Evolutionary conservation across 2,888 invertebrate genomes (phyloP).

Genomic region (Beris morrisii): DNA sequence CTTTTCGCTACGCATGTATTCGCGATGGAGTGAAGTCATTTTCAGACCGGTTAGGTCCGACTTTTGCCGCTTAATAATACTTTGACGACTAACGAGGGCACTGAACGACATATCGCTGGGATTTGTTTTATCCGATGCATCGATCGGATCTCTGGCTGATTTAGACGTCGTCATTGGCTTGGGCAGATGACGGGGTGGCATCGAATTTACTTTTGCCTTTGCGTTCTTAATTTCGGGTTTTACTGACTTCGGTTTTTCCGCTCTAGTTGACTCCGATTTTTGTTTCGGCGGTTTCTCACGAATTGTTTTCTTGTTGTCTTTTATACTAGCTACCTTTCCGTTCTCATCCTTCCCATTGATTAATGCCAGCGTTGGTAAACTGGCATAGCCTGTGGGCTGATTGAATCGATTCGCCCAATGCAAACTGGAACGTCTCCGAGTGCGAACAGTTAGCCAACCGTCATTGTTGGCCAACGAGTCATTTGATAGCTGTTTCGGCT

Average conservation of each 20-base stretch:
- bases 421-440: conserved; percentile 68
- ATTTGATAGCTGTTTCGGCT: conserved; percentile 50
- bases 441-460: conserved; percentile 90
- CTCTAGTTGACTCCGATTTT: conserved; percentile 23
- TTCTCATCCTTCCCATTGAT: conserved; percentile 53
- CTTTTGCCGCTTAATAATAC: conserved; percentile 59
- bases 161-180: conserved; percentile 10
- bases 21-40: conserved; percentile 56
- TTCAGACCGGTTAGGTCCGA: conserved; percentile 65
- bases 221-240: conserved; percentile 52
- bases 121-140: not conserved
- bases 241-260: conserved; percentile 18
- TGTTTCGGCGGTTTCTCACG: conserved; percentile 30
- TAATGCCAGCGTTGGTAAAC: conserved; percentile 70
- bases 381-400: conserved; percentile 81
- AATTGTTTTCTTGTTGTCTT: conserved; percentile 24
- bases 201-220: conserved; percentile 53
- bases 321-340: conserved; percentile 24
- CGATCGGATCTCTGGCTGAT: conserved; percentile 16
- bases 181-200: conserved; percentile 41
- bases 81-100: conserved; percentile 42
- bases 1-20: conserved; percentile 55
- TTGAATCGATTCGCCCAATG: conserved; percentile 77
- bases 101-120: conserved; percentile 21
- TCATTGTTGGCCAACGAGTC: conserved; percentile 56